Percentiles rank a stretch among this genome's conserved stretches.
These are phyloP conservation scores for Holocentrus rufus DNA, from an alignment of 2,797 vertebrate genomes.

Conservation along the genomic window DNA sequence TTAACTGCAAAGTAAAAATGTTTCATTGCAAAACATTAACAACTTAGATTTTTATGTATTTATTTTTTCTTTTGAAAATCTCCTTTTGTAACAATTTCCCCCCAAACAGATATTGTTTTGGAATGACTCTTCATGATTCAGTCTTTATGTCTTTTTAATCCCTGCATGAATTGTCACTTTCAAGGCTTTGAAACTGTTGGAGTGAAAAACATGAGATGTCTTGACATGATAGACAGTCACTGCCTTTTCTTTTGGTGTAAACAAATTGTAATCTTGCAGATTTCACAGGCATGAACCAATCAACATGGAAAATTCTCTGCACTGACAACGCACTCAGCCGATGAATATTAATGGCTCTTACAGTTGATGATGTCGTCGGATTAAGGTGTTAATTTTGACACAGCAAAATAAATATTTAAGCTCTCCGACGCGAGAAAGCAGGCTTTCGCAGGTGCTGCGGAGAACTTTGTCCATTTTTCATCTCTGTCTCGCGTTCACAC, in stretches of 20 bases:
- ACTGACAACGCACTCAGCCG: slow-evolving; percentile 2
- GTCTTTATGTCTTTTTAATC: background rate
- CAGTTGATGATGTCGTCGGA: slow-evolving; percentile 46
- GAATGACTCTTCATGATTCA: background rate
- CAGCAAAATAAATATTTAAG: slow-evolving; percentile 67
- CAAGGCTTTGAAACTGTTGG: background rate
- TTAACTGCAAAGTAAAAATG: too few species aligned
- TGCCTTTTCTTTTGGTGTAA: slow-evolving; percentile 42
- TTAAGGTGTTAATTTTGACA: slow-evolving; percentile 55
- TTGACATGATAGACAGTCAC: slow-evolving; percentile 3
- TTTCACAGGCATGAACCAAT: slow-evolving; percentile 55
- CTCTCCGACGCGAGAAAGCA: slow-evolving; percentile 52
- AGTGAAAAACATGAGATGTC: background rate
- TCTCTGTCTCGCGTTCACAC: slow-evolving; percentile 49
- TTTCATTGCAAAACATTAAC: too few species aligned
- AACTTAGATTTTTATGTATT: too few species aligned
- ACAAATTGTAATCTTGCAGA: slow-evolving; percentile 49
- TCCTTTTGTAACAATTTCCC: background rate
- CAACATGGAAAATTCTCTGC: slow-evolving; percentile 53
- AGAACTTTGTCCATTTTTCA: slow-evolving; percentile 57
- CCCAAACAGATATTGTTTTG: background rate
- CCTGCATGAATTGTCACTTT: background rate
- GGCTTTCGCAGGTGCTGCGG: slow-evolving; percentile 53
- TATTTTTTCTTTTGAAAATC: background rate
- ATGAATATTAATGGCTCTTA: slow-evolving; percentile 66